These are phyloP conservation scores for Diachasma alloeum DNA, from an alignment of 1,140 invertebrate species.

Conservation along the genomic window DNA sequence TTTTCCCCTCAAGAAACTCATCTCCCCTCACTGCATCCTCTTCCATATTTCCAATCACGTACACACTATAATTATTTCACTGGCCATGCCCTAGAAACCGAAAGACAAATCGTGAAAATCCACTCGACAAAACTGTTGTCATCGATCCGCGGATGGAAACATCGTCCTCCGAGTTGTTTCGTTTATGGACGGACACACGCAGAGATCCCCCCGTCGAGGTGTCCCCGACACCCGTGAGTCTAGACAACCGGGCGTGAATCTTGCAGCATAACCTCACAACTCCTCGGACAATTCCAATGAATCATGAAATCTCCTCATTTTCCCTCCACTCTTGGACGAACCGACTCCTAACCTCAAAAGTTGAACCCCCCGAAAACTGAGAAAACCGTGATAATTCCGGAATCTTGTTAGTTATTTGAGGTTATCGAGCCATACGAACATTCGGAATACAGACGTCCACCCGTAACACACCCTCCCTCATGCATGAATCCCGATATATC, in stretches of 20 bases:
- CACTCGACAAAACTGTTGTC: neutral
- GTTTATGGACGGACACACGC: neutral
- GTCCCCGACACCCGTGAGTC: neutral
- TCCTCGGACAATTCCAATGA: too few species aligned
- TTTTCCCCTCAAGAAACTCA: too few species aligned
- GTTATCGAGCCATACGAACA: conserved; percentile 5
- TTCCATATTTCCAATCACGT: neutral
- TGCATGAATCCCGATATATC: neutral
- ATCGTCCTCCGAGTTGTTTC: neutral
- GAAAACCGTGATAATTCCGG: neutral
- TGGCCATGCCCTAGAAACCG: neutral
- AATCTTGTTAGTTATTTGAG: neutral
- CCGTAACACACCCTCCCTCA: conserved; percentile 2
- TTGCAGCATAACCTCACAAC: too few species aligned
- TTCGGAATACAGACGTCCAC: conserved; percentile 11
- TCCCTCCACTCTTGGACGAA: neutral
- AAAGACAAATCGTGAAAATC: neutral
- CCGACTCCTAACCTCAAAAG: neutral
- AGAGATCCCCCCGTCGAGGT: neutral
- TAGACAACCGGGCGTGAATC: too few species aligned
- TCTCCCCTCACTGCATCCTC: neutral
- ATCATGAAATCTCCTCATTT: too few species aligned
- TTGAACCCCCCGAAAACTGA: neutral
- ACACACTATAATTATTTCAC: neutral
- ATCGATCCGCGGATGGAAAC: neutral